These are phyloP conservation scores for Eueremaeus valkanovi DNA, from an alignment of 2,888 invertebrate species.

Conservation along the genomic window DNA sequence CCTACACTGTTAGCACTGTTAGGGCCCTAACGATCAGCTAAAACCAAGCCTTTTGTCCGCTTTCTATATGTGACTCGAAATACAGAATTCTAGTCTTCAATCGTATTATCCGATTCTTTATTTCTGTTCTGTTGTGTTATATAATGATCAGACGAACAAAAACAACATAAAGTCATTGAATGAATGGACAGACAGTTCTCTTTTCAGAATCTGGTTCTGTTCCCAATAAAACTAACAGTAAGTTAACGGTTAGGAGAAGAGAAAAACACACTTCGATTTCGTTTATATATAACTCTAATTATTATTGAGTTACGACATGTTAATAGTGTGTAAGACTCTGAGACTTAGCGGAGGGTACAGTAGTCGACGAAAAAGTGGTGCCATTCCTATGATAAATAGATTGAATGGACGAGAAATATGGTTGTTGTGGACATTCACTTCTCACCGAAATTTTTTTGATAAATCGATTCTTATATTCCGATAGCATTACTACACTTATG, in stretches of 20 bases:
- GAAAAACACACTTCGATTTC: background rate
- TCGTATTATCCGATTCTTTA: background rate
- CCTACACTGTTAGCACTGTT: background rate
- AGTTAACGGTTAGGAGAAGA: background rate
- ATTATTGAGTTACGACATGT: constrained; percentile 21
- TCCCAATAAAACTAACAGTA: background rate
- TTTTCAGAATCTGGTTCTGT: background rate
- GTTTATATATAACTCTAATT: constrained; percentile 4
- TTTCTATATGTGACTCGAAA: background rate
- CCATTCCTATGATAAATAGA: background rate
- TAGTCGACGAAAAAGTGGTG: background rate
- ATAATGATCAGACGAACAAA: constrained; percentile 1
- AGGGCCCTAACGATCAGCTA: background rate
- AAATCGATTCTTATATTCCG: constrained; percentile 24
- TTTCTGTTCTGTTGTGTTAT: constrained; percentile 1
- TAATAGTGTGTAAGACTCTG: background rate
- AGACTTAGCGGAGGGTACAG: background rate
- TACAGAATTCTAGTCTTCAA: background rate
- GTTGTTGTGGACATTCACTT: constrained; percentile 25
- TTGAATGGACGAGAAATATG: background rate
- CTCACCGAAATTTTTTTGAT: background rate
- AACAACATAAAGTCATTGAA: background rate
- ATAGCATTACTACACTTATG: constrained; percentile 14
- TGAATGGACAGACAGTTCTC: background rate
- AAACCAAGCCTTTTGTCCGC: constrained; percentile 4